Conservation (phyloP, 2,113 vertebrate species). For the Rhombomys opimus region DNA sequence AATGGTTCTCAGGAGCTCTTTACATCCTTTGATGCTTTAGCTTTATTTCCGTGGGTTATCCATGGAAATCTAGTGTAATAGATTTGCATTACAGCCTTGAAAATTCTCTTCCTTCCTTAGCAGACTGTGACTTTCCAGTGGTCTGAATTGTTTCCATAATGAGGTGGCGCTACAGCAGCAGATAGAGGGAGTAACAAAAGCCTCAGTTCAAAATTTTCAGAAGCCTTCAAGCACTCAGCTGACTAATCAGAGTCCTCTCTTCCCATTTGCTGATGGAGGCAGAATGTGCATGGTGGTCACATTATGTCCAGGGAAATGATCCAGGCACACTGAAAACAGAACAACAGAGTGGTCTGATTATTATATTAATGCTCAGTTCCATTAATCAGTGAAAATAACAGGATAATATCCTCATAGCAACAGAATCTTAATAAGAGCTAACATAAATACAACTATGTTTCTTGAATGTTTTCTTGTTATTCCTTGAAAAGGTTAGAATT, state of each 20-base stretch:
- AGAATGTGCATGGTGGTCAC: not conserved
- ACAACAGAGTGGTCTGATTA: not conserved
- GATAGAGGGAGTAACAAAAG: conserved; percentile 16
- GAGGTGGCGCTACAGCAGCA: not conserved
- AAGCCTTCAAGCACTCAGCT: conserved; percentile 37
- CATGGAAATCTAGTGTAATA: not conserved
- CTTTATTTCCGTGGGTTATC: not conserved
- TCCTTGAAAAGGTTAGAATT: not conserved
- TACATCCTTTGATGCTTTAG: conserved; percentile 34
- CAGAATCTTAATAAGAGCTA: not conserved
- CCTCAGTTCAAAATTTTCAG: not conserved
- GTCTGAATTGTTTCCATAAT: conserved; percentile 7
- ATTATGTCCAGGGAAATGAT: not conserved
- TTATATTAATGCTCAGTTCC: not conserved
- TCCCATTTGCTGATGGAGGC: not conserved
- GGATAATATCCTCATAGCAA: not conserved
- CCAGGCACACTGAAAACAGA: conserved; percentile 4
- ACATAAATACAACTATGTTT: conserved; percentile 16
- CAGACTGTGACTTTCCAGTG: conserved; percentile 20
- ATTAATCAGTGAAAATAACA: not conserved
- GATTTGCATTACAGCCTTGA: not conserved
- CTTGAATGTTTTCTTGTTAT: not conserved
- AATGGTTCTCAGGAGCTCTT: not conserved
- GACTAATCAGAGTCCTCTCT: conserved; percentile 46
- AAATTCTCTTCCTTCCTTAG: conserved; percentile 25